phyloP scores from a whole-genome alignment of 1,140 invertebrate genomes.

The Megathymus violae region DNA sequence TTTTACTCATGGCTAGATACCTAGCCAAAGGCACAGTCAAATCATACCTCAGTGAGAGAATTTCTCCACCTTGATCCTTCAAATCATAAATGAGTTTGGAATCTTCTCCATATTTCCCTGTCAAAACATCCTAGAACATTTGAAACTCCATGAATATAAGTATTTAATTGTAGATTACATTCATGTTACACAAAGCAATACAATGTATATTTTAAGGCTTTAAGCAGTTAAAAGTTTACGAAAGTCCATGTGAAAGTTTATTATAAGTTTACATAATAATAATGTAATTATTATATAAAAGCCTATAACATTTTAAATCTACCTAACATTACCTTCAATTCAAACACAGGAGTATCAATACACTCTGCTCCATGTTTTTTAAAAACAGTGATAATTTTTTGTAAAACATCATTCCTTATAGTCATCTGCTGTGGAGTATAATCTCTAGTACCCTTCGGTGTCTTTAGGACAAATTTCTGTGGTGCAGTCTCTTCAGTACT shows the following conservation, averaged over 20 bases:
- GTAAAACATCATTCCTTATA: slow-evolving; percentile 93
- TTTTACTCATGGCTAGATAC: slow-evolving; percentile 99
- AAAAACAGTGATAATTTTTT: slow-evolving; percentile 95
- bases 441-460: slow-evolving; percentile 98
- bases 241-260: too few relatives aligned
- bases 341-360: slow-evolving; percentile 99
- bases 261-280: too few relatives aligned
- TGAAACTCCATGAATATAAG: slow-evolving; percentile 8
- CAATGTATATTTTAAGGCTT: too few relatives aligned
- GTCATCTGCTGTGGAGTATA: slow-evolving; percentile 98
- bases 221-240: too few relatives aligned
- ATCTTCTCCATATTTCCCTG: slow-evolving; percentile 99
- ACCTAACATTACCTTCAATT: slow-evolving; percentile 96
- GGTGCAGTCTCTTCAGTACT: slow-evolving; percentile 82
- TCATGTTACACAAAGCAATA: too few relatives aligned
- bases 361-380: slow-evolving; percentile 99
- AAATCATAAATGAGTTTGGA: slow-evolving; percentile 99
- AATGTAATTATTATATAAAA: too few relatives aligned
- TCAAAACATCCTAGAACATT: slow-evolving; percentile 93
- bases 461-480: slow-evolving; percentile 94
- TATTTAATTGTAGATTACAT: too few relatives aligned
- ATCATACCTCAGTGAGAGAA: slow-evolving; percentile 95
- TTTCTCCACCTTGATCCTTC: slow-evolving; percentile 99
- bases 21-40: slow-evolving; percentile 98
- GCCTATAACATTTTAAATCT: too few relatives aligned